phyloP scores from a whole-genome alignment of 2,888 invertebrate species.

The Caenorhabditis auriculariae region DNA sequence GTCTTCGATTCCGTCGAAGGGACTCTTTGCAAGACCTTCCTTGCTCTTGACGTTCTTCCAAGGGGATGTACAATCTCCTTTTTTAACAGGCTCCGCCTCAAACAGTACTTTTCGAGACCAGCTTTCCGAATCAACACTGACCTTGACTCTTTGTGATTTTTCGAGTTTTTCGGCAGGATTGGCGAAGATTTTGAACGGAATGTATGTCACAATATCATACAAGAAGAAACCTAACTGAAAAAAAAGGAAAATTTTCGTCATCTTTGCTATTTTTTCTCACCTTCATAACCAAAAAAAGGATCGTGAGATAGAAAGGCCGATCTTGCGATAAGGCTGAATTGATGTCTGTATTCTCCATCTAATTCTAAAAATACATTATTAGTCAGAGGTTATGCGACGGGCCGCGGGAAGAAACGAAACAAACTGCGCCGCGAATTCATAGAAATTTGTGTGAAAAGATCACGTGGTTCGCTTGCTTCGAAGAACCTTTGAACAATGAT shows the following conservation, averaged over 20 bases:
- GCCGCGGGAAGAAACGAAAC: too few relatives aligned
- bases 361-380: too few relatives aligned
- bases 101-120: not conserved
- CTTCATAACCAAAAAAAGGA: too few relatives aligned
- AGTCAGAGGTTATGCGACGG: too few relatives aligned
- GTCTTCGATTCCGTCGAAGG: constrained; percentile 64
- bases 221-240: constrained; percentile 54
- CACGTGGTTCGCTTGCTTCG: too few relatives aligned
- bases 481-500: too few relatives aligned
- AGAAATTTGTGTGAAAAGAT: too few relatives aligned
- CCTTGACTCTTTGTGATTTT: constrained; percentile 50
- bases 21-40: constrained; percentile 56
- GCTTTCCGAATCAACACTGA: constrained; percentile 14
- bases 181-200: constrained; percentile 62
- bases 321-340: too few relatives aligned
- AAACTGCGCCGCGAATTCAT: too few relatives aligned
- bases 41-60: constrained; percentile 56
- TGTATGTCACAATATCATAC: constrained; percentile 56
- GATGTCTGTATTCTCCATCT: too few relatives aligned
- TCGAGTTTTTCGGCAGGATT: constrained; percentile 57
- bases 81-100: constrained; percentile 45
- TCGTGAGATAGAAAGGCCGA: constrained; percentile 30
- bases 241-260: constrained; percentile 7
- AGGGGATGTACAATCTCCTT: constrained; percentile 47
- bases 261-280: too few relatives aligned